Evolutionary conservation across 2,797 vertebrate genomes (phyloP), one percentile per base, ranked within the genome.

Genomic region (Acrocephalus scirpaceus): DNA sequence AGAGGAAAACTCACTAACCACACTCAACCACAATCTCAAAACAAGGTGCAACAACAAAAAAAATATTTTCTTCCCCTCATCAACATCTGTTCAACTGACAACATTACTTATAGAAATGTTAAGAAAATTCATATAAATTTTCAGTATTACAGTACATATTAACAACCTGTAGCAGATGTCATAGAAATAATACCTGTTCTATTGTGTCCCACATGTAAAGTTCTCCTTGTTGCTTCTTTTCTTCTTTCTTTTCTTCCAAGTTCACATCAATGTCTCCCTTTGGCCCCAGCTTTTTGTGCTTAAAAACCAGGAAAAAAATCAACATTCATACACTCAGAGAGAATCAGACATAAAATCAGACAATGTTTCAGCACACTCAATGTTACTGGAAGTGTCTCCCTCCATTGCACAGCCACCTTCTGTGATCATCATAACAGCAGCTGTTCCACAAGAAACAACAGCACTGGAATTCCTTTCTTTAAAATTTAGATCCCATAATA

Each of bases 161-260:
- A 65, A 69, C 16, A 76, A 77, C 44, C 57, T 47, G 7, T 12
- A 74, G 48, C 21, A 76, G 61, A 77, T 7, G 12, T 23, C 53
- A 61, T 4, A 53, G 45, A 80, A 88, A 66, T 11, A 4, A 50
- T 98, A 99, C 99, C 99, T 99, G 97, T 93, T 99, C 99, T 27
- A 99, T 99, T 38, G 99, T 98, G 76, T 99, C 99, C 99, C 99
- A 99, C 98, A 99, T 99, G 75, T 98, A 98, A 87, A 99, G 98
- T 65, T 99, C 99, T 50, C 99, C 99, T 88, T 99, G 98, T 53
- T 98, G 92, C 95, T 98, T 98, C 95, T 99, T 98, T 92, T 99
- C 98, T 48, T 98, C 99, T 56, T 94, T 98, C 90, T 95, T 97
- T 58, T 99, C 99, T 66, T 99, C 98, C 83, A 98, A 72, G 50